phyloP scores from a whole-genome alignment of 1,140 invertebrate genomes.

The Eumeta japonica region DNA sequence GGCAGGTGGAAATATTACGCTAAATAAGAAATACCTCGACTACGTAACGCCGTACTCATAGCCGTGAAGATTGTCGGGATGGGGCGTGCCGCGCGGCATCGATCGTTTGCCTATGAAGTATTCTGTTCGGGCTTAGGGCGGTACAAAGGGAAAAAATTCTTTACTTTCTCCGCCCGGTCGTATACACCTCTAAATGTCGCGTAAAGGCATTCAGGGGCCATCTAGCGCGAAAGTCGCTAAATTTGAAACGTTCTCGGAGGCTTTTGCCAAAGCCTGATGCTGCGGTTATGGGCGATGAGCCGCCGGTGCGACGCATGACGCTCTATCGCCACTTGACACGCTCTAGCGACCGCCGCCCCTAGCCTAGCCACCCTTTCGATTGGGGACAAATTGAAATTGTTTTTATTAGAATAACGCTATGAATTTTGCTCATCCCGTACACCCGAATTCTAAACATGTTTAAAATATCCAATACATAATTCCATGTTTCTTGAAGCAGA shows the following conservation, averaged over 20 bases:
- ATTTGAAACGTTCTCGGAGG: slow-evolving; percentile 48
- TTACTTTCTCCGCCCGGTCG: neutral
- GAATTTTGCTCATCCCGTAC: too few relatives aligned
- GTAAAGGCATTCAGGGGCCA: slow-evolving; percentile 38
- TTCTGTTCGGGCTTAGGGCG: neutral
- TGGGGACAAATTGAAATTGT: slow-evolving; percentile 56
- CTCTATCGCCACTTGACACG: slow-evolving; percentile 54
- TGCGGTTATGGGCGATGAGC: slow-evolving; percentile 51
- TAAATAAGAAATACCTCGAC: slow-evolving; percentile 41
- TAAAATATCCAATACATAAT: too few relatives aligned
- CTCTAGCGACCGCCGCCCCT: slow-evolving; percentile 25
- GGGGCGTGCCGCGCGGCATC: neutral
- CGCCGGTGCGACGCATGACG: slow-evolving; percentile 33
- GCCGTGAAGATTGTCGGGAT: neutral
- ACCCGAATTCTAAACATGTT: too few relatives aligned
- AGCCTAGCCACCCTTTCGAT: slow-evolving; percentile 53
- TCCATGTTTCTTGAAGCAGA: too few relatives aligned
- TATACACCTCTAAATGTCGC: slow-evolving; percentile 32
- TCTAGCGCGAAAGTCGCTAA: slow-evolving; percentile 45
- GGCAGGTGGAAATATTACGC: too few relatives aligned
- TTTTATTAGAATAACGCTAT: slow-evolving; percentile 55
- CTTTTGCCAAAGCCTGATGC: slow-evolving; percentile 50
- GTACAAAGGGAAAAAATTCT: neutral
- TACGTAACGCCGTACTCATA: neutral
- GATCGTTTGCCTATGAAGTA: slow-evolving; percentile 1